Conservation (phyloP, 2,888 invertebrate genomes). For the Zygaena filipendulae region DNA sequence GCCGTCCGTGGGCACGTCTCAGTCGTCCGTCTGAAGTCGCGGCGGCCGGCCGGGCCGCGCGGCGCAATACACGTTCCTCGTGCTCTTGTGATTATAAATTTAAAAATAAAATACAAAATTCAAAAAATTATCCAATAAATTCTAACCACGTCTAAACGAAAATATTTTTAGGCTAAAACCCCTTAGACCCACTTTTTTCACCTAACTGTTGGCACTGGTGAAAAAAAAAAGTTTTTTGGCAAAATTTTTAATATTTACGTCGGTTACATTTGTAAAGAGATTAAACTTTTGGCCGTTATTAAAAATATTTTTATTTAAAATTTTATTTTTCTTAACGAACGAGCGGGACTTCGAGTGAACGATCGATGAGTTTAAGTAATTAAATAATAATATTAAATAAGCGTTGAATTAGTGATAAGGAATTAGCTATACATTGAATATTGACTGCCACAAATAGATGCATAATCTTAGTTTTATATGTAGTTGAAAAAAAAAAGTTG, state of each 20-base stretch:
- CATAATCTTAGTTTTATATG: slow-evolving; percentile 28
- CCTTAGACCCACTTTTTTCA: slow-evolving; percentile 50
- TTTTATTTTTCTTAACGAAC: slow-evolving; percentile 46
- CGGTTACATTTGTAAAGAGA: slow-evolving; percentile 63
- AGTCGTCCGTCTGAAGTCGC: slow-evolving; percentile 69
- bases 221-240: slow-evolving; percentile 54
- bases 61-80: slow-evolving; percentile 67
- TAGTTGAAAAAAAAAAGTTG: too few species aligned
- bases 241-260: slow-evolving; percentile 66
- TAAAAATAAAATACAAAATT: slow-evolving; percentile 51
- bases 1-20: slow-evolving; percentile 38
- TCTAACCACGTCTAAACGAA: slow-evolving; percentile 55
- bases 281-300: slow-evolving; percentile 60
- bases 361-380: slow-evolving; percentile 25
- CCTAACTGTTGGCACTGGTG: slow-evolving; percentile 47
- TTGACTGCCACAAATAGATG: slow-evolving; percentile 35
- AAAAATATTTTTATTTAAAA: slow-evolving; percentile 54
- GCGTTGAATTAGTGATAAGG: slow-evolving; percentile 37
- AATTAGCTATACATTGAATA: slow-evolving; percentile 26
- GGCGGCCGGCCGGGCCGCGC: slow-evolving; percentile 67
- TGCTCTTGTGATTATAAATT: slow-evolving; percentile 68
- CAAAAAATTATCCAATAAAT: slow-evolving; percentile 30
- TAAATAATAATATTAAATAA: too few species aligned
- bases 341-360: slow-evolving; percentile 42
- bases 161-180: slow-evolving; percentile 60